These are phyloP conservation scores for Gastrophysa polygoni DNA, from an alignment of 2,888 invertebrate genomes.

Conservation along the genomic window DNA sequence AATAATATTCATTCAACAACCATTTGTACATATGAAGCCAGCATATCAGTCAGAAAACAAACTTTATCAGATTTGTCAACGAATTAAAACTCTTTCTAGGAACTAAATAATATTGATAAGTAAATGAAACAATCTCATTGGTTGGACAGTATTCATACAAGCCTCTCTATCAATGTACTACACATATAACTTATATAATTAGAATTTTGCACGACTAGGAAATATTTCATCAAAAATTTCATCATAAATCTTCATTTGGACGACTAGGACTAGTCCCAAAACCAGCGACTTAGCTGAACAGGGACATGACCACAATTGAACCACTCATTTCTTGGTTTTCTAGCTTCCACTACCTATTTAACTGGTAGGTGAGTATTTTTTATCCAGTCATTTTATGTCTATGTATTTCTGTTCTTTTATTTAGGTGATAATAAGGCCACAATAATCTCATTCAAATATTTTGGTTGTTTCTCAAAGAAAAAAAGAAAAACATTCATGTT, in stretches of 20 bases:
- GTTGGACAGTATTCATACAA: constrained; percentile 1
- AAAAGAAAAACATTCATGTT: no score
- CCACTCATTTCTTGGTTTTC: constrained; percentile 1
- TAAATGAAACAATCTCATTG: not conserved
- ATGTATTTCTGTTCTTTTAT: no score
- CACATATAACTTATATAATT: not conserved
- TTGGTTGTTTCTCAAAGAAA: no score
- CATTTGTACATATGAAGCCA: no score
- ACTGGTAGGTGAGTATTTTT: no score
- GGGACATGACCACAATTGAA: not conserved
- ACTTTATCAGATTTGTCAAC: not conserved
- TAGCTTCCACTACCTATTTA: not conserved
- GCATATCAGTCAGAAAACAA: no score
- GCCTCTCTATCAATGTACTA: not conserved
- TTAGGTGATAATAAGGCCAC: no score
- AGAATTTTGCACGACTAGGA: constrained; percentile 2
- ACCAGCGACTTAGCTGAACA: no score
- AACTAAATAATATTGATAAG: not conserved
- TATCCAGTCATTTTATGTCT: no score
- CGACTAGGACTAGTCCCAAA: not conserved
- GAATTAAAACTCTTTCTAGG: not conserved
- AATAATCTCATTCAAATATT: no score
- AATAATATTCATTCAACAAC: no score
- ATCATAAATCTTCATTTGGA: constrained; percentile 4
- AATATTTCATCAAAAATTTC: not conserved